Evolutionary conservation across 2,113 vertebrate genomes (phyloP).

Genomic region (Hippocampus zosterae): DNA sequence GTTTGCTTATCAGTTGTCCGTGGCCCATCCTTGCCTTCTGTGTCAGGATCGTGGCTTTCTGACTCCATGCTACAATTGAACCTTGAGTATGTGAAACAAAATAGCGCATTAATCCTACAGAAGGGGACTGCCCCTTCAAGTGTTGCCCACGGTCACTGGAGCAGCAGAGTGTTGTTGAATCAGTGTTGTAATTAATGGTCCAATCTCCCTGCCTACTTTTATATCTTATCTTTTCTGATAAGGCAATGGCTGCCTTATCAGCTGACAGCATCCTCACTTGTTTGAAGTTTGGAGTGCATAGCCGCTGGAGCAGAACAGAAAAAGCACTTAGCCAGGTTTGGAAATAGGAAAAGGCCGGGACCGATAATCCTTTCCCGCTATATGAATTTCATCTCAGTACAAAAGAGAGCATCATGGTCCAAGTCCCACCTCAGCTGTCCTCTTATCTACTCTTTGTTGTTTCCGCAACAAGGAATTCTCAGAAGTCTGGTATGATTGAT

Average conservation of each 20-base stretch:
- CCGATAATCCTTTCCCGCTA: not conserved
- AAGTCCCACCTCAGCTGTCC: not conserved
- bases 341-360: conserved; percentile 9
- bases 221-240: conserved; percentile 59
- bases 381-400: not conserved
- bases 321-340: conserved; percentile 16
- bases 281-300: conserved; percentile 34
- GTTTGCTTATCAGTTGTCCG: not conserved
- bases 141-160: conserved; percentile 34
- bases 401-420: not conserved
- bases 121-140: not conserved
- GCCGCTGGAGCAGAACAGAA: conserved; percentile 11
- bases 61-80: not conserved
- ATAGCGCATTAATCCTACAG: not conserved
- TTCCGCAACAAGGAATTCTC: not conserved
- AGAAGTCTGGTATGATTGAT: not conserved
- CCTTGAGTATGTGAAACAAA: no score
- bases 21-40: not conserved
- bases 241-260: conserved; percentile 59
- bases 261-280: conserved; percentile 45
- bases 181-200: conserved; percentile 61
- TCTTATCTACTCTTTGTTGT: not conserved
- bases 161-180: conserved; percentile 45
- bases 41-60: not conserved
- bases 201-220: conserved; percentile 38